Conservation (phyloP, 2,797 vertebrate genomes). For the Enteromius radiatus region DNA sequence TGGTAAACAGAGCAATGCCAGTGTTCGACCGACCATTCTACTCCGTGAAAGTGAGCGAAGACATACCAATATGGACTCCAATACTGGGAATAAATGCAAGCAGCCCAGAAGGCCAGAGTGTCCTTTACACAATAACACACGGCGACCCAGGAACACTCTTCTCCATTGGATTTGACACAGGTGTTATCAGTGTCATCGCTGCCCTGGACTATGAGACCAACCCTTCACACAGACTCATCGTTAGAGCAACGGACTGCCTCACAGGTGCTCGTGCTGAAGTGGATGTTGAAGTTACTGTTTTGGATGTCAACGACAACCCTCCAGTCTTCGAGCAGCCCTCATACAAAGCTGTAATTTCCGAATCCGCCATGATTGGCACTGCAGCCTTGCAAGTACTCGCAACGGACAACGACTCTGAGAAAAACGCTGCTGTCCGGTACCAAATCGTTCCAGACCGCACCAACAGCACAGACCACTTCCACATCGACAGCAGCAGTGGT, state of each 20-base stretch:
- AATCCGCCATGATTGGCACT: conserved; percentile 94
- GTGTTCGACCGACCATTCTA: conserved; percentile 97
- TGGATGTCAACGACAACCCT: conserved; percentile 93
- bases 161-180: conserved; percentile 95
- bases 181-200: conserved; percentile 90
- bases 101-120: conserved; percentile 94
- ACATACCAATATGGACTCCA: conserved; percentile 87
- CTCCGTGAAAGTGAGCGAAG: conserved; percentile 88
- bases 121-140: conserved; percentile 96
- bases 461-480: conserved; percentile 95
- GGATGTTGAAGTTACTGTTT: conserved; percentile 86
- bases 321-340: conserved; percentile 87
- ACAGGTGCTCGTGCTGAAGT: conserved; percentile 94
- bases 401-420: conserved; percentile 89
- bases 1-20: conserved; percentile 98
- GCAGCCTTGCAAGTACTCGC: conserved; percentile 91
- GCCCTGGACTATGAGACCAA: conserved; percentile 88
- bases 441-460: conserved; percentile 91
- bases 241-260: conserved; percentile 93
- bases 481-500: conserved; percentile 95
- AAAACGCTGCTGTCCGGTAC: conserved; percentile 89
- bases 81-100: conserved; percentile 94
- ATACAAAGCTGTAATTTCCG: conserved; percentile 89
- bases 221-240: conserved; percentile 84
- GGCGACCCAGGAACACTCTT: conserved; percentile 92